Base-by-base conservation (phyloP, 2,797 vertebrate species). In the Streptopelia turtur region DNA sequence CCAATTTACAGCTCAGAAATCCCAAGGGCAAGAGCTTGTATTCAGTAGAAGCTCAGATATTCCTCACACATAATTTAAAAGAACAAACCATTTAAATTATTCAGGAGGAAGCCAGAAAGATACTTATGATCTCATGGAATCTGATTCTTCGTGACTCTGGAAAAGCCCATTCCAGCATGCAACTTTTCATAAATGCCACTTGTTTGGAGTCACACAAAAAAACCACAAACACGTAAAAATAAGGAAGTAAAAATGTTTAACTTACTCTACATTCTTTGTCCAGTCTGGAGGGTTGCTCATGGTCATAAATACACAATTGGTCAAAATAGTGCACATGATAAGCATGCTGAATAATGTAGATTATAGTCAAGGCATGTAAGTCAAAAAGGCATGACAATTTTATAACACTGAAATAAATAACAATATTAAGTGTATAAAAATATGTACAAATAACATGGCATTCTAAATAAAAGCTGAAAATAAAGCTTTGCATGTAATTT, bases 291-390 rank as follows among this genome's bases (percentile, higher is more conserved):
- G 96, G 25, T 97, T 84, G 93, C 76, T 97, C 97, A 98, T 84
- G 50, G 99, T 99, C 99, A 99, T 99, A 97, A 99, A 99, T 93
- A 96, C 99, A 96, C 99, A 99, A 98, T 99, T 99, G 97, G 98
- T 98, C 98, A 99, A 95, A 98, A 99, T 99, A 95, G 99, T 99
- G 97, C 98, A 99, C 99, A 99, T 99, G 96, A 99, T 99, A 86
- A 99, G 97, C 97, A 99, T 97, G 98, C 94, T 99, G 98, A 99
- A 99, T 98, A 99, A 98, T 95, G 98, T 99, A 97, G 92, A 25
- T 52, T 74, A 80, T 45, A 91, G 99, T 99, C 97, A 99, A 99
- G 99, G 98, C 98, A 98, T 49, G 64, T 79, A 92, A 65, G 16
- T 60, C 28, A 94, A 43, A 60, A 60, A 83, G 76, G 21, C 18